Evolutionary conservation across 2,888 invertebrate genomes (phyloP), one percentile per base, ranked within the genome.

Genomic region (Rhagonycha fulva): DNA sequence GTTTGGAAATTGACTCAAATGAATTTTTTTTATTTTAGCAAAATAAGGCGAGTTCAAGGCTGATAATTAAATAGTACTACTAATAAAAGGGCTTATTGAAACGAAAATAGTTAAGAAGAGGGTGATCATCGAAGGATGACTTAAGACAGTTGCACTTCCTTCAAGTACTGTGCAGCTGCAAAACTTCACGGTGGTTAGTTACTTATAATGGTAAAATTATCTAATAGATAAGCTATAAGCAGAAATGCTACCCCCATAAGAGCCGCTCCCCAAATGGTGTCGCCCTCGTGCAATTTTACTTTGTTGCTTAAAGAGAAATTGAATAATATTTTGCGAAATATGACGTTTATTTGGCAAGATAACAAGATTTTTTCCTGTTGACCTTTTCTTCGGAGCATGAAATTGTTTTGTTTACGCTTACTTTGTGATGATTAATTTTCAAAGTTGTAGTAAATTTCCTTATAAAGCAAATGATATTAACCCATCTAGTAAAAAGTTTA

Each of bases 91-190:
- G 62, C 62, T 72, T 68, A 67, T 63, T 71, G 30, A 68, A 75
- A 67, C 32, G 10, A 60, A 69, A 72, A 32, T 68, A 47, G 66
- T 47, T 24, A 75, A 68, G 69, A 70, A 71, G 78, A 81, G 86
- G 86, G 86, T 86, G 86, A 83, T 84, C 85, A 86, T 76, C 85
- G 82, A 84, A 86, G 86, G 86, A 85, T 86, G 84, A 86, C 86
- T 80, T 80, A 83, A 85, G 86, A 84, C 86, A 84, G 84, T 86
- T 84, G 85, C 82, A 82, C 84, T 84, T 85, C 84, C 85, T 82
- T 78, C 80, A 76, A 78, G 80, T 76, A 75, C 78, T 80, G 79
- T 81, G 82, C 85, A 85, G 84, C 85, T 85, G 85, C 84, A 81
- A 81, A 82, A 81, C 80, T 81, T 84, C 77, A 80, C 79, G 80